Conservation (phyloP, 2,888 invertebrate species). For the Ormyrus labotus region DNA sequence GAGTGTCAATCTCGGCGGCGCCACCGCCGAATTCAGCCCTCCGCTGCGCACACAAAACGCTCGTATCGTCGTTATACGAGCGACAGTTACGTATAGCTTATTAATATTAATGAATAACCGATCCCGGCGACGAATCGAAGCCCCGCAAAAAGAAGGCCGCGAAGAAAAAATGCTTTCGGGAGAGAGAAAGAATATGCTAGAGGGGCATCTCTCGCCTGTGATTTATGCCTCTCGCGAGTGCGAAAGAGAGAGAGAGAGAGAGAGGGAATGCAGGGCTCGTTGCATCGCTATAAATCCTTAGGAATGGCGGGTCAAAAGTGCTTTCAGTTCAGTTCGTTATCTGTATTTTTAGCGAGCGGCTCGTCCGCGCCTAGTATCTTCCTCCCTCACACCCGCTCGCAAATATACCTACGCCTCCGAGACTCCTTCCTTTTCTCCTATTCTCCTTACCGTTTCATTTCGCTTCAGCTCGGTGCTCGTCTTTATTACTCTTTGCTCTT, state of each 20-base stretch:
- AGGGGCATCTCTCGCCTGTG: conserved; percentile 63
- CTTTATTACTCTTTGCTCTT: conserved; percentile 46
- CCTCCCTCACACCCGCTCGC: conserved; percentile 12
- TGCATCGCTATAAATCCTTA: conserved; percentile 73
- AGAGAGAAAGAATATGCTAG: conserved; percentile 26
- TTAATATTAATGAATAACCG: conserved; percentile 74
- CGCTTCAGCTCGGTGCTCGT: conserved; percentile 6
- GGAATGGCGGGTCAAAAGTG: conserved; percentile 72
- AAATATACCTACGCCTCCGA: conserved; percentile 32
- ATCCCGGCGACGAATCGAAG: conserved; percentile 57
- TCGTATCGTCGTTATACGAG: conserved; percentile 65
- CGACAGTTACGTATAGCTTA: conserved; percentile 72
- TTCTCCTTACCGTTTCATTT: conserved; percentile 34
- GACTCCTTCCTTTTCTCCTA: conserved; percentile 41
- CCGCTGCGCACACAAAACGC: too few relatives aligned
- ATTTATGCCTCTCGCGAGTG: conserved; percentile 69
- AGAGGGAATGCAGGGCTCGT: conserved; percentile 66
- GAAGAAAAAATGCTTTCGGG: conserved; percentile 17
- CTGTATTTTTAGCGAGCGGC: conserved; percentile 70
- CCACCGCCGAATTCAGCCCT: conserved; percentile 36
- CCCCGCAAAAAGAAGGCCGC: conserved; percentile 58
- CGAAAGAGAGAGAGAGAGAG: conserved; percentile 18
- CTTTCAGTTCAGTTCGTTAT: conserved; percentile 74
- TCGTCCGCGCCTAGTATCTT: conserved; percentile 36
- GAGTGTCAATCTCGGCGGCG: conserved; percentile 54